Evolutionary conservation across 2,797 vertebrate genomes (phyloP).

Genomic region (Miichthys miiuy): DNA sequence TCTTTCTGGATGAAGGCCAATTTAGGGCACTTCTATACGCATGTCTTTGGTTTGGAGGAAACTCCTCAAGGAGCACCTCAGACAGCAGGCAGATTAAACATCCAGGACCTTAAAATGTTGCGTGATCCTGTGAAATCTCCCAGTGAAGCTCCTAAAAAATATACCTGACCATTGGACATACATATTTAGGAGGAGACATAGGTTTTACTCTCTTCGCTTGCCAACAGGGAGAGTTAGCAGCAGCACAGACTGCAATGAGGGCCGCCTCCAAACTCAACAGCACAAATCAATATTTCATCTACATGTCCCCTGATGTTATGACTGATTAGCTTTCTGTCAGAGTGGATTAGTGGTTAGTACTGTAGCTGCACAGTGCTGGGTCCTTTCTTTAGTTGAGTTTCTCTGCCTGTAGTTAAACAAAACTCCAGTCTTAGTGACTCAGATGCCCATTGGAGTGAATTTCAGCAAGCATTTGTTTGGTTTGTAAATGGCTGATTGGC

Average conservation of each 20-base stretch:
- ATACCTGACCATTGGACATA: too few relatives aligned
- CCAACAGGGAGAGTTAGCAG: neutral
- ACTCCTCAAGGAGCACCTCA: too few relatives aligned
- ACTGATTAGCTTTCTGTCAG: neutral
- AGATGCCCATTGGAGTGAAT: neutral
- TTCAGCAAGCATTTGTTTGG: constrained; percentile 1
- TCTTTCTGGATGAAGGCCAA: neutral
- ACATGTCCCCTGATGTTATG: neutral
- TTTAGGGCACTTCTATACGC: neutral
- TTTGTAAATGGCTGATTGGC: neutral
- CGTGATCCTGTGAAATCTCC: too few relatives aligned
- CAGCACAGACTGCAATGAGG: neutral
- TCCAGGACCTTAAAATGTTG: too few relatives aligned
- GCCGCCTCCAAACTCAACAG: neutral
- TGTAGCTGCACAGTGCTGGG: neutral
- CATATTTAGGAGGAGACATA: neutral
- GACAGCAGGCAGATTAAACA: too few relatives aligned
- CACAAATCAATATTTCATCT: neutral
- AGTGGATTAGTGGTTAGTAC: neutral
- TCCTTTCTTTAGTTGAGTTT: neutral
- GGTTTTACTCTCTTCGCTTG: neutral
- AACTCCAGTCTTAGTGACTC: constrained; percentile 1
- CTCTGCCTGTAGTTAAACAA: neutral
- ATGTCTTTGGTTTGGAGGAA: neutral
- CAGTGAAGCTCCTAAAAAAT: too few relatives aligned